Percentiles rank a stretch among this genome's conserved stretches.
Conservation (phyloP, 2,113 vertebrate species). For the Python bivittatus region DNA sequence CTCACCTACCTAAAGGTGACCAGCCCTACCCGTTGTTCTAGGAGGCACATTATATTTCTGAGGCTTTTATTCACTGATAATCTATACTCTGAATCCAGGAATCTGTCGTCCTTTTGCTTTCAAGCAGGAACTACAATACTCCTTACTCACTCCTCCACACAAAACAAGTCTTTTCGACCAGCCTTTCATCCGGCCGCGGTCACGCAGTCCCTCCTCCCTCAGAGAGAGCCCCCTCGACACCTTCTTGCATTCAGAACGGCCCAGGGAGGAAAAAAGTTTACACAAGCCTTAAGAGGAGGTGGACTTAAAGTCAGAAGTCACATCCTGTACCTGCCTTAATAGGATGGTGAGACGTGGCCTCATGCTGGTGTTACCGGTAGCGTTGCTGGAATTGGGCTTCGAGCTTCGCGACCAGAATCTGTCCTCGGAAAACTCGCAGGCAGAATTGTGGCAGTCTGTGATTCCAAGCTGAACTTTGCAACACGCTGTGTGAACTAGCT, state of each 20-base stretch:
- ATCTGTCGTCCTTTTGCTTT: not conserved
- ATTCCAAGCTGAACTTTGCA: not conserved
- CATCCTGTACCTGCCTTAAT: not conserved
- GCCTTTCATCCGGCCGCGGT: not conserved
- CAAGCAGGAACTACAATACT: not conserved
- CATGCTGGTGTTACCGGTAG: not conserved
- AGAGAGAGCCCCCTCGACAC: not conserved
- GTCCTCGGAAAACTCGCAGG: not conserved
- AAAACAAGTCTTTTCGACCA: not conserved
- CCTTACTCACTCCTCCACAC: not conserved
- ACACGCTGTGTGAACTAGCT: not conserved
- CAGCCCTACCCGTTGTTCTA: not conserved
- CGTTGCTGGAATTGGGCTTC: not conserved
- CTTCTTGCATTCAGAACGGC: not conserved
- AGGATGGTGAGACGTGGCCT: not conserved
- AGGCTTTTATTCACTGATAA: not conserved
- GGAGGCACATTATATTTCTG: no score
- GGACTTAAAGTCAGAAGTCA: constrained; percentile 20
- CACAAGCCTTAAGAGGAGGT: constrained; percentile 2
- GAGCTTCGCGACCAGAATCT: not conserved
- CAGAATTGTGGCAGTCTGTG: not conserved
- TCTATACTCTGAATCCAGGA: not conserved
- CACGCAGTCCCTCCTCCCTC: not conserved
- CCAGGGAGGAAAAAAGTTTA: not conserved
- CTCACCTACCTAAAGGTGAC: not conserved